Conservation (phyloP, 1,140 invertebrate species). For the Ceratina australensis region DNA sequence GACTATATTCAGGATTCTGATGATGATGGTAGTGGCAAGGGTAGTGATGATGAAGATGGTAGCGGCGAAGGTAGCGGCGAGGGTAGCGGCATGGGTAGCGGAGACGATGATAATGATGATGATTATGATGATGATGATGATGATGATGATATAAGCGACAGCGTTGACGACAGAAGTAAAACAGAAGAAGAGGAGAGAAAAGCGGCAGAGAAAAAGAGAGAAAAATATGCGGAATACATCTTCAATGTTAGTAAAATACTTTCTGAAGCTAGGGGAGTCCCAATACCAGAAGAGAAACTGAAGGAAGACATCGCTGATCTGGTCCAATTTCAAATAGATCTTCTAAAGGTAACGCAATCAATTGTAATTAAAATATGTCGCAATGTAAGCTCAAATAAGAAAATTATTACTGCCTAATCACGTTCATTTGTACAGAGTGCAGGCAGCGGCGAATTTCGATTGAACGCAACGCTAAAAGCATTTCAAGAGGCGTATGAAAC, state of each 20-base stretch:
- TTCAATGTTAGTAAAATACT: slow-evolving; percentile 30
- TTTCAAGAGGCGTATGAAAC: slow-evolving; percentile 23
- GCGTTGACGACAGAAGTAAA: not conserved
- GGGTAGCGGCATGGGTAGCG: not conserved
- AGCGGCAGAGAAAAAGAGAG: not conserved
- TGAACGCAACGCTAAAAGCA: not conserved
- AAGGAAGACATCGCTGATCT: slow-evolving; percentile 31
- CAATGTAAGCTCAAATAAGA: too few species aligned
- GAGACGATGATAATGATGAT: not conserved
- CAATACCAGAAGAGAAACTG: slow-evolving; percentile 10
- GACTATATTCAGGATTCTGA: too few species aligned
- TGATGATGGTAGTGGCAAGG: too few species aligned
- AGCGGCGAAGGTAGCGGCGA: too few species aligned
- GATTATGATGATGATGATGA: not conserved
- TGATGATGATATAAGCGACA: not conserved
- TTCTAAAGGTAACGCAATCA: not conserved
- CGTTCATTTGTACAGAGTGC: too few species aligned
- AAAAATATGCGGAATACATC: slow-evolving; percentile 31
- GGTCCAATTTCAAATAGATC: slow-evolving; percentile 22
- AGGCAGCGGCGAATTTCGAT: too few species aligned
- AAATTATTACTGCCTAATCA: not conserved
- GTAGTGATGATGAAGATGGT: not conserved
- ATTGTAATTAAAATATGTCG: not conserved
- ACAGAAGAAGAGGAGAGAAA: not conserved
- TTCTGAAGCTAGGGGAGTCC: slow-evolving; percentile 20